Evolutionary conservation across 92 coral and sea anemone species (phyloP).

Genomic region (Paragorgia papillata): DNA sequence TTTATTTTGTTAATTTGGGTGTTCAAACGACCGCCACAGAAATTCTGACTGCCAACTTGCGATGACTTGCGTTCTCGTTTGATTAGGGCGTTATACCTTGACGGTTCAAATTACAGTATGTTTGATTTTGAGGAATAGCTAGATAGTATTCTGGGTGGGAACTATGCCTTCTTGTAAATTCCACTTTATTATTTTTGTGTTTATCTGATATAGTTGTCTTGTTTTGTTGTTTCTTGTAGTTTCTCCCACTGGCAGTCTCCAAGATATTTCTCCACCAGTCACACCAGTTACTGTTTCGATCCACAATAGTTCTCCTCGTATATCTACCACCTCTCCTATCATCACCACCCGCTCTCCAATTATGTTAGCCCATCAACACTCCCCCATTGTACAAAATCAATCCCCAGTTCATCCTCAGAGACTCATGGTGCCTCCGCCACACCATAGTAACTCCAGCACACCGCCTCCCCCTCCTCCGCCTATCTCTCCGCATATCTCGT

Average conservation of each 20-base stretch:
- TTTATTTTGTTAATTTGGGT: too few relatives aligned
- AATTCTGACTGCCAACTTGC: too few relatives aligned
- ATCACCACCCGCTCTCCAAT: conserved; percentile 31
- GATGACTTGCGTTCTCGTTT: too few relatives aligned
- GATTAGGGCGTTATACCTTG: too few relatives aligned
- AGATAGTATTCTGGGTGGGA: too few relatives aligned
- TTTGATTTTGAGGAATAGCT: too few relatives aligned
- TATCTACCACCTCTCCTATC: conserved; percentile 79
- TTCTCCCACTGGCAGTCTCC: conserved; percentile 87
- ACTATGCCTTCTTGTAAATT: too few relatives aligned
- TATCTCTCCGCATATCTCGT: conserved; percentile 59
- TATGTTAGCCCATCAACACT: conserved; percentile 64
- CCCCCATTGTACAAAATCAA: conserved; percentile 59
- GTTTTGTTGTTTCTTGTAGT: neutral
- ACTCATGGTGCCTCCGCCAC: conserved; percentile 50
- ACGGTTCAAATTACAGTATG: too few relatives aligned
- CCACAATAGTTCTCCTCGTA: conserved; percentile 64
- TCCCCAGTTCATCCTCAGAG: conserved; percentile 57
- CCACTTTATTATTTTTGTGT: too few relatives aligned
- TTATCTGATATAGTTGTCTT: too few relatives aligned
- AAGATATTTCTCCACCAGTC: conserved; percentile 97
- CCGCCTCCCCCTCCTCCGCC: conserved; percentile 60
- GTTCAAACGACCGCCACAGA: too few relatives aligned
- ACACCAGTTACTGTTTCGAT: conserved; percentile 87
- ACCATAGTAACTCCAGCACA: conserved; percentile 56